Conservation (phyloP, 2,888 invertebrate species). For the Caenorhabditis sulstoni region DNA sequence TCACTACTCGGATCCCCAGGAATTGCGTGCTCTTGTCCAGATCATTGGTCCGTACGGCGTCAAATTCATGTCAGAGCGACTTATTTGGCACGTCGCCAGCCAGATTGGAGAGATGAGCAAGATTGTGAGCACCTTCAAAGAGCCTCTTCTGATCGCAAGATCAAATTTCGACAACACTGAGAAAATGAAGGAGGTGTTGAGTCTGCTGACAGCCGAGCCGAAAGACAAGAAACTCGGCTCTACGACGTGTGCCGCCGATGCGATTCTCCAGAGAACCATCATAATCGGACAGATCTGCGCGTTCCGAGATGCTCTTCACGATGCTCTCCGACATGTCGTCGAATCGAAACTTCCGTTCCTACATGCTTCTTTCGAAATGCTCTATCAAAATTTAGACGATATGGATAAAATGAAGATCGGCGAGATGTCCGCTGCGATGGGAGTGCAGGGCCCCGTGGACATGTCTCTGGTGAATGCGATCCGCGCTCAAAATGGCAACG, state of each 20-base stretch:
- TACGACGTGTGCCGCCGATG: conserved; percentile 73
- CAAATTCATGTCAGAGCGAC: conserved; percentile 94
- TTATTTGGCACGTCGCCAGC: conserved; percentile 98
- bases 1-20: conserved; percentile 86
- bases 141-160: conserved; percentile 90
- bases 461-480: conserved; percentile 93
- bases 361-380: conserved; percentile 88
- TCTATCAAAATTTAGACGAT: conserved; percentile 69
- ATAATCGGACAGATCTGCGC: conserved; percentile 97
- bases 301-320: conserved; percentile 94
- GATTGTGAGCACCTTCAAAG: conserved; percentile 91
- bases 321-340: conserved; percentile 91
- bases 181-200: conserved; percentile 95
- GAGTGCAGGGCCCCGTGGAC: conserved; percentile 93
- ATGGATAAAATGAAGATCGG: conserved; percentile 63
- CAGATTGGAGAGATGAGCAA: conserved; percentile 95
- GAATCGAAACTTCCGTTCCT: conserved; percentile 91
- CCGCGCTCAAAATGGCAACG: conserved; percentile 85
- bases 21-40: conserved; percentile 93
- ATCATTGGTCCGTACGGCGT: conserved; percentile 98
- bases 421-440: conserved; percentile 98
- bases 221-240: conserved; percentile 62
- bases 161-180: conserved; percentile 99
- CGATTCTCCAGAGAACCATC: conserved; percentile 94
- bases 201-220: conserved; percentile 61